Evolutionary conservation across 2,113 vertebrate genomes (phyloP), one percentile per base, ranked within the genome.

Genomic region (Acanthochromis polyacanthus): DNA sequence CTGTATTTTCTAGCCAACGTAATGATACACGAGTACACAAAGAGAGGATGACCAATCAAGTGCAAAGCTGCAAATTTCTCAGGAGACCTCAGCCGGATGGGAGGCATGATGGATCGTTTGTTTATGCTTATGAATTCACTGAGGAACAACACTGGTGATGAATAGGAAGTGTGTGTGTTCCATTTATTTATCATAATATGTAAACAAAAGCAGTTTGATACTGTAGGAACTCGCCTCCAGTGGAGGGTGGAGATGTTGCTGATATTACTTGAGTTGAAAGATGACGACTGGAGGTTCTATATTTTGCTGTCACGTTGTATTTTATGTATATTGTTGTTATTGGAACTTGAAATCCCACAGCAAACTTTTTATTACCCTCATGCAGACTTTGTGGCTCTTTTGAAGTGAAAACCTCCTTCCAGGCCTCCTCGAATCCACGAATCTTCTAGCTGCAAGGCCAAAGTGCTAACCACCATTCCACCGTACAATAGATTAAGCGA

Each of bases 101-200:
- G 48, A 48, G 38, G 62, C 45, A 45, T 56, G 76, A 82, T 78
- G 74, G 80, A 82, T 82, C 20, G 23, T 30, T 25, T 75, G 61
- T 57, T 74, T 38, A 40, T 4, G 3, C 53, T 65, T 52, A 23
- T 45, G 9, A 71, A 75, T 79, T 75, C 66, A 63, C 64, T 8
- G 28, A 66, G 43, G 78, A 45, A 65, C 48, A 59, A 4, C 19
- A 36, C 7, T 30, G 11, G 25, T 0, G 57, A 71, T 30, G 36
- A 66, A 71, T 23, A 28, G 11, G 12, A 55, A 6, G 23, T 4
- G 48, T 10, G 58, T 56, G 12, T 75, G 66, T 59, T 83, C 25
- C 60, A 2, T 40, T 65, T 75, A 25, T 71, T 25, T 12, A 60
- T 56, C 17, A 10, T 52, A 40, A 10, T 40, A 22, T 23, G 46